A percentile compares a stretch with the other conserved stretches of the same genome.
phyloP scores from a whole-genome alignment of 2,113 vertebrate genomes.

The Vanacampus margaritifer region DNA sequence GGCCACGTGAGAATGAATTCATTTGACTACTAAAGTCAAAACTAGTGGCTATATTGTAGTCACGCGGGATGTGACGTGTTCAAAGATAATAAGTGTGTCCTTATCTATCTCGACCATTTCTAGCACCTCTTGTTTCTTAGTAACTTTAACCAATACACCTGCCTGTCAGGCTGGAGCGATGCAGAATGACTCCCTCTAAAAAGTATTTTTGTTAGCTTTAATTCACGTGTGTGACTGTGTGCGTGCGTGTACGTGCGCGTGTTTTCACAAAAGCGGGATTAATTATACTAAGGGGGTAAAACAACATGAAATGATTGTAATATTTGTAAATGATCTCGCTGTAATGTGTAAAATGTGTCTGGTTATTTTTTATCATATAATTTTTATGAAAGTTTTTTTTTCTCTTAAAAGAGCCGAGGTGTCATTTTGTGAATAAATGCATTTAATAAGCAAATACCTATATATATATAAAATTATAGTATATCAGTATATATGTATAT shows the following conservation, averaged over 20 bases:
- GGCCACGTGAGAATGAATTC: constrained; percentile 41
- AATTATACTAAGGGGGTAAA: constrained; percentile 64
- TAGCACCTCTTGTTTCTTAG: constrained; percentile 64
- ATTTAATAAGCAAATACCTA: constrained; percentile 81
- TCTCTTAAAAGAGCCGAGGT: constrained; percentile 76
- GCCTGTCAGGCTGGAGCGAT: constrained; percentile 55
- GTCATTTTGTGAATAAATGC: constrained; percentile 82
- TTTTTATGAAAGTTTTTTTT: constrained; percentile 81
- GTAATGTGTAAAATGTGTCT: constrained; percentile 82
- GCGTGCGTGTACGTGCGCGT: constrained; percentile 45
- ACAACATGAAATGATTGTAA: constrained; percentile 79
- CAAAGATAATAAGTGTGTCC: constrained; percentile 54
- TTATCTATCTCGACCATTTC: constrained; percentile 51
- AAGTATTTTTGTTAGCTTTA: constrained; percentile 74
- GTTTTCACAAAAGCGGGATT: constrained; percentile 69
- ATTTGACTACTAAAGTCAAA: constrained; percentile 43
- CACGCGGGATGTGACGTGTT: constrained; percentile 48
- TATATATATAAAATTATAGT: constrained; percentile 67
- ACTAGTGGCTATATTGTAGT: constrained; percentile 29
- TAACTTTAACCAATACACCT: constrained; percentile 67
- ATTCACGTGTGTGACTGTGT: constrained; percentile 28
- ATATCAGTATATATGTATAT: constrained; percentile 75
- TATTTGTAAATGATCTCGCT: constrained; percentile 81
- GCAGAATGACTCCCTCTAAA: constrained; percentile 66
- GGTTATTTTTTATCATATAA: constrained; percentile 85